These are phyloP conservation scores for Semotilus atromaculatus DNA, from an alignment of 2,797 vertebrate species.

Conservation along the genomic window DNA sequence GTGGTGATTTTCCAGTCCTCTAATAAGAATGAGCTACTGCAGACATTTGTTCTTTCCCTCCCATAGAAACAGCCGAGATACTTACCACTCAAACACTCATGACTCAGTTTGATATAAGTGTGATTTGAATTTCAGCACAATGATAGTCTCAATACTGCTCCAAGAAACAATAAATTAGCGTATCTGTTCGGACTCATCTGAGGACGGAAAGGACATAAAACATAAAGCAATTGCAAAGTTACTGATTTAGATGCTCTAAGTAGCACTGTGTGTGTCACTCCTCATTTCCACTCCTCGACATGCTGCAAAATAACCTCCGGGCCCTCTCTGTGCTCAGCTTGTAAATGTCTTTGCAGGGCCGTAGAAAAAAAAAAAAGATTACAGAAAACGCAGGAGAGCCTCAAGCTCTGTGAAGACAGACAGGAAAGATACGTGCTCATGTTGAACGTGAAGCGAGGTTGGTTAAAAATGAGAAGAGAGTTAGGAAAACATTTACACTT, in stretches of 20 bases:
- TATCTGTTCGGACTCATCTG: conserved; percentile 22
- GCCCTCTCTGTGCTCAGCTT: conserved; percentile 61
- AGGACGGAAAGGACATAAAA: conserved; percentile 15
- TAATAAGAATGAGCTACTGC: conserved; percentile 63
- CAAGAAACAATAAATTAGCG: conserved; percentile 3
- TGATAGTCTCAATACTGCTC: conserved; percentile 13
- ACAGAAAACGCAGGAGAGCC: conserved; percentile 70
- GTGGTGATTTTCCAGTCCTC: conserved; percentile 62
- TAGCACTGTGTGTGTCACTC: conserved; percentile 60
- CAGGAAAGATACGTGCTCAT: conserved; percentile 3
- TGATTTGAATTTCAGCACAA: conserved; percentile 10
- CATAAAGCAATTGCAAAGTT: conserved; percentile 14
- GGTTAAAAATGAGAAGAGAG: conserved; percentile 13
- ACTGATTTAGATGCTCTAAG: conserved; percentile 47
- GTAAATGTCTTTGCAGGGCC: conserved; percentile 70
- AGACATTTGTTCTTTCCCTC: conserved; percentile 18
- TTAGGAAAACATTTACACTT: background rate
- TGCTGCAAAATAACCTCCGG: conserved; percentile 57
- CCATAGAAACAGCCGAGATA: background rate
- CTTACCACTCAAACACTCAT: background rate
- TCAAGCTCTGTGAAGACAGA: conserved; percentile 49
- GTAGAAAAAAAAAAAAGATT: conserved; percentile 68
- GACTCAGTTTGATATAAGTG: conserved; percentile 14
- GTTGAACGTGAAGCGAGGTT: background rate
- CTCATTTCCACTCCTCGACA: conserved; percentile 68